Base-by-base conservation (phyloP, 2,888 invertebrate genomes). In the Stenichneumon culpator region DNA sequence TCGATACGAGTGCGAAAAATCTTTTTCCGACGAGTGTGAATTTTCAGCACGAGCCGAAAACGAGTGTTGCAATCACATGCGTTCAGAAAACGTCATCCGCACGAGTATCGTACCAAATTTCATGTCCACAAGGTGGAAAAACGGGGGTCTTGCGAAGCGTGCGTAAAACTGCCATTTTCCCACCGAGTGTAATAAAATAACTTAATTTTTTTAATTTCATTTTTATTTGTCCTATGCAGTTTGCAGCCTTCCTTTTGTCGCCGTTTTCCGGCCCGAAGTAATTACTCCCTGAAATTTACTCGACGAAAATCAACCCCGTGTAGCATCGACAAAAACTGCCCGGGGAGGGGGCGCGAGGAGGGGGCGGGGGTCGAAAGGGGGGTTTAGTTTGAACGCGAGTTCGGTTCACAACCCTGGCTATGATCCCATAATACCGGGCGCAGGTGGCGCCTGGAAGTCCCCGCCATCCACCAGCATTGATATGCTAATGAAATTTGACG, bases 401-500 rank as follows among this genome's bases (percentile, higher is more conserved):
- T 75, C 57, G 70, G 78, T 78, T 84, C 80, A 77, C 80, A 84
- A 81, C 75, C 79, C 82, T 75, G 84, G 75, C 90, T 88, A 90
- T 93, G 93, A 93, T 93, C 93, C 93, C 90, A 90, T 93, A 92
- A 93, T 92, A 89, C 91, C 87, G 91, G 93, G 88, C 93, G 92
- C 93, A 93, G 93, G 93, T 93, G 93, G 93, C 92, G 92, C 92
- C 91, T 90, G 85, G 73, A 88, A 90, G 88, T 89, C 88, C 89
- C 88, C 90, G 90, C 93, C 93, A 93, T 93, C 92, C 93, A 89
- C 93, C 93, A 93, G 92, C 93, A 94, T 94, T 94, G 94, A 94
- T 94, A 94, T 94, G 94, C 93, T 94, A 94, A 94, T 94, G 94
- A 94, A 94, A 93, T 94, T 94, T 94, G 93, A 93, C 92, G 92